phyloP scores from a whole-genome alignment of 2,888 invertebrate species.

The Epinotia bilunana region DNA sequence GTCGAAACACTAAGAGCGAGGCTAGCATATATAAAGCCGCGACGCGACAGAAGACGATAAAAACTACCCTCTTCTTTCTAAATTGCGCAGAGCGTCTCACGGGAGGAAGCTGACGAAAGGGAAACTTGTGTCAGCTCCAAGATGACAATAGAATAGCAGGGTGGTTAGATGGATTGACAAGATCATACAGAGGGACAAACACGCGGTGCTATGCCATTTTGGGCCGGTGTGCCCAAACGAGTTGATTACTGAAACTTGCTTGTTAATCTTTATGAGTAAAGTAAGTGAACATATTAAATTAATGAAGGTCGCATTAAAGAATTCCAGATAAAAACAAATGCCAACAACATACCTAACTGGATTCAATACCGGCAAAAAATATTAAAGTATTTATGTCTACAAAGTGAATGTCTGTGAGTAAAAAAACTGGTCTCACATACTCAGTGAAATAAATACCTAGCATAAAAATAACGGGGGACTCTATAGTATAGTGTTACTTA shows the following conservation, averaged over 20 bases:
- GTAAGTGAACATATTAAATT: slow-evolving; percentile 19
- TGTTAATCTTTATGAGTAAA: neutral
- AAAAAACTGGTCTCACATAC: slow-evolving; percentile 28
- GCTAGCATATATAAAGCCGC: too few relatives aligned
- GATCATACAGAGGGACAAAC: too few relatives aligned
- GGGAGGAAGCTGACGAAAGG: too few relatives aligned
- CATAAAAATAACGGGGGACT: slow-evolving; percentile 25
- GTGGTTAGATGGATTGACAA: too few relatives aligned
- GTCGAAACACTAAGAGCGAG: too few relatives aligned
- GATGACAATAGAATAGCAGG: too few relatives aligned
- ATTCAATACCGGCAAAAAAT: slow-evolving; percentile 5
- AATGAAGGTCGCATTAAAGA: slow-evolving; percentile 14
- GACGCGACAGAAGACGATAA: too few relatives aligned
- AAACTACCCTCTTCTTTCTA: too few relatives aligned
- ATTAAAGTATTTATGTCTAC: slow-evolving; percentile 19
- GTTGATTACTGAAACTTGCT: neutral
- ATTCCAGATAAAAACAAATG: slow-evolving; percentile 27
- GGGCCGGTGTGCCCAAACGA: too few relatives aligned
- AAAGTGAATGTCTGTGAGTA: slow-evolving; percentile 35
- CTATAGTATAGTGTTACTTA: slow-evolving; percentile 6
- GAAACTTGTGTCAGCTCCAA: too few relatives aligned
- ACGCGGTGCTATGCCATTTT: too few relatives aligned
- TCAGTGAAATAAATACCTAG: slow-evolving; percentile 15
- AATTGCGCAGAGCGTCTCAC: too few relatives aligned
- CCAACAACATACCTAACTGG: slow-evolving; percentile 18